Base-by-base conservation (phyloP, 2,888 invertebrate species). In the Drosophila pegasa region DNA sequence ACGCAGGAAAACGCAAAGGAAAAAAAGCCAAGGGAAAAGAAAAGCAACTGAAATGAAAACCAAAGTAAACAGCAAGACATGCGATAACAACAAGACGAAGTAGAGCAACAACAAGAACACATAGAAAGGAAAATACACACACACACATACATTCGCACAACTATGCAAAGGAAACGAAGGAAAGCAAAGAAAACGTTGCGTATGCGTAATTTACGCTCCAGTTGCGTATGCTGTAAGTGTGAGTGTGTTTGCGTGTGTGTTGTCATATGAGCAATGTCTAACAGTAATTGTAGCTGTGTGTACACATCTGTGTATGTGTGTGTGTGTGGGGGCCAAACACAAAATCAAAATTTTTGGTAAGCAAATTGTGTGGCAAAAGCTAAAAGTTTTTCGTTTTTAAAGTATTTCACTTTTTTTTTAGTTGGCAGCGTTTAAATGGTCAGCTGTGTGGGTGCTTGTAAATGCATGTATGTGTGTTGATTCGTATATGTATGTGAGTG, bases 171-270 rank as follows among this genome's bases (percentile, higher is more conserved):
- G 71, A 76, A 76, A 79, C 62, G 50, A 29, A 66, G 62, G 57
- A 66, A 75, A 65, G 75, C 70, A 60, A 59, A 66, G 70, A 66
- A 67, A 80, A 83, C 81, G 85, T 84, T 87, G 87, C 87, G 89
- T 87, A 88, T 84, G 87, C 81, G 83, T 84, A 88, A 88, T 88
- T 84, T 72, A 84, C 89, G 83, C 83, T 84, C 89, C 84, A 84
- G 78, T 84, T 84, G 78, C 87, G 87, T 88, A 64, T 75, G 50
- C 80, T 70, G 59, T 56, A 35, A 43, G 43, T 45, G 22, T 47
- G 51, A 58, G 37, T 67, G 50, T 56, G 40, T 60, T 45, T 45
- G 51, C 50, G 60, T 54, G 64, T 61, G 66, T 59, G 65, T 48
- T 61, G 75, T 61, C 64, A 66, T 54, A 58, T 67, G 61, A 51